Percentiles rank a stretch among this genome's conserved stretches.
Conservation (phyloP, 2,113 vertebrate species). For the Centropristis striata region DNA sequence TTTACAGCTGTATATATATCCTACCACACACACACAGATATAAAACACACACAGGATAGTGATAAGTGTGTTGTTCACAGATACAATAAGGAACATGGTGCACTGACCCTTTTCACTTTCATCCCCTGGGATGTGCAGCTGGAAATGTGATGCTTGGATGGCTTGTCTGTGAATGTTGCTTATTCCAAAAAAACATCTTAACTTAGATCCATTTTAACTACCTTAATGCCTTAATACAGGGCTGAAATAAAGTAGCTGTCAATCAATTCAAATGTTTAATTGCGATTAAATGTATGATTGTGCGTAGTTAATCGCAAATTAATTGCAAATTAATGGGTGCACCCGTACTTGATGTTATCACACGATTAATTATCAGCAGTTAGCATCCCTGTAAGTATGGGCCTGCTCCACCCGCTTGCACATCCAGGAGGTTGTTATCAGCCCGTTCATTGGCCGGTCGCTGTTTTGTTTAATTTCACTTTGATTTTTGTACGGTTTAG, state of each 20-base stretch:
- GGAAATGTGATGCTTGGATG: neutral
- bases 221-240: neutral
- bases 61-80: constrained; percentile 1
- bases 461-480: too few species aligned
- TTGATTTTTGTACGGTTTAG: too few species aligned
- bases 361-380: too few species aligned
- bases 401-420: too few species aligned
- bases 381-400: too few species aligned
- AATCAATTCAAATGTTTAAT: too few species aligned
- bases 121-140: neutral
- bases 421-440: too few species aligned
- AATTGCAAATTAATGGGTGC: too few species aligned
- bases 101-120: neutral
- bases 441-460: too few species aligned
- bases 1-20: constrained; percentile 7
- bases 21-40: neutral
- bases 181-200: neutral
- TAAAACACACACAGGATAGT: neutral
- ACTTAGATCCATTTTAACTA: neutral
- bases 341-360: too few species aligned
- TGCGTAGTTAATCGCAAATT: too few species aligned
- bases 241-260: neutral
- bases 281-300: too few species aligned
- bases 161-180: neutral
- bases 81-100: constrained; percentile 7